Conservation (phyloP, 1,140 invertebrate genomes). For the Hydropsyche tenuis region DNA sequence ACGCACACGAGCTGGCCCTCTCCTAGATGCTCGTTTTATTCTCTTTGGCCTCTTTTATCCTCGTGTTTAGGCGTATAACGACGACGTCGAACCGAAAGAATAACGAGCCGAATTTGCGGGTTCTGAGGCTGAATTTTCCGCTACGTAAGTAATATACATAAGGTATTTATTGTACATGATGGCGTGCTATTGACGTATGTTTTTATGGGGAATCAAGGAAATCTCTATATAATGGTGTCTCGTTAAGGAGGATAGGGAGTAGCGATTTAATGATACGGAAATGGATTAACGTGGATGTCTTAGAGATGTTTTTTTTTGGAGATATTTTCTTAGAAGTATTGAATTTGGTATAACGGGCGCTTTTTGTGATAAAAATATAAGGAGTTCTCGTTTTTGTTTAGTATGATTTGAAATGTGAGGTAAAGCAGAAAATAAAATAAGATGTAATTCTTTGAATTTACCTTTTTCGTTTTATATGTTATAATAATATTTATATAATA, state of each 20-base stretch:
- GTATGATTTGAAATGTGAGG: too few species aligned
- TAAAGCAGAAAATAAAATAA: too few species aligned
- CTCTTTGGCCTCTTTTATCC: not conserved
- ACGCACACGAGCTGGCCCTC: not conserved
- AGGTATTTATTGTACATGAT: not conserved
- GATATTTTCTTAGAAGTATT: too few species aligned
- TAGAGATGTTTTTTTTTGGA: too few species aligned
- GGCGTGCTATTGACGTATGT: too few species aligned
- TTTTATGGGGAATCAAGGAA: not conserved
- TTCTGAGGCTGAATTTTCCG: not conserved
- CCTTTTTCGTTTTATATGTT: too few species aligned
- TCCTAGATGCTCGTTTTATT: not conserved
- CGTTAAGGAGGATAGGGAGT: not conserved
- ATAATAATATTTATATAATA: too few species aligned
- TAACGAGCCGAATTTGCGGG: constrained; percentile 12
- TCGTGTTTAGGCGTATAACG: not conserved
- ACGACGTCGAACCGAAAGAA: constrained; percentile 5
- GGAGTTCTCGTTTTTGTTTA: too few species aligned
- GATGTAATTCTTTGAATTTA: too few species aligned
- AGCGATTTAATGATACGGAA: not conserved
- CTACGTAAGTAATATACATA: not conserved
- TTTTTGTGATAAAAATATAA: too few species aligned
- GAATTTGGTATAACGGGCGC: too few species aligned
- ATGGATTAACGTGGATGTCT: not conserved
- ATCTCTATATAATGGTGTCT: not conserved